phyloP scores from a whole-genome alignment of 1,140 invertebrate genomes.

The Diabrotica undecimpunctata region DNA sequence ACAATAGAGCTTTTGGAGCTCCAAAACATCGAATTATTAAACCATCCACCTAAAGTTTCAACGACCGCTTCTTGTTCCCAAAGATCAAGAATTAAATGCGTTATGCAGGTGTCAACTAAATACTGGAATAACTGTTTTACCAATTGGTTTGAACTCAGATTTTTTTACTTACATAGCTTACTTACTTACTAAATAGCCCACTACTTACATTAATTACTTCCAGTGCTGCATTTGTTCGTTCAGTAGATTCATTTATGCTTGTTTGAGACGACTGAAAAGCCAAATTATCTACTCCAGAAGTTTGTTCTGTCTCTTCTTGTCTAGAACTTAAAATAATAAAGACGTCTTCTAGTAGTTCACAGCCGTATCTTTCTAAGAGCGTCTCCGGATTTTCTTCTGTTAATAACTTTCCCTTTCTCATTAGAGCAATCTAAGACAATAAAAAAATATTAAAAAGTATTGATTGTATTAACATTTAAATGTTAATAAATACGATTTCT shows the following conservation, averaged over 20 bases:
- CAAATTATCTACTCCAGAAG: not conserved
- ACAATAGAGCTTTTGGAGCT: too few relatives aligned
- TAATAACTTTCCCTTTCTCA: conserved; percentile 79
- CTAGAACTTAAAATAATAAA: conserved; percentile 66
- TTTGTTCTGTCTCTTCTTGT: conserved; percentile 50
- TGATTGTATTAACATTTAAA: not conserved
- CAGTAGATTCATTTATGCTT: conserved; percentile 13
- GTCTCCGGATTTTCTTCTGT: conserved; percentile 77
- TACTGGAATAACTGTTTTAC: too few relatives aligned
- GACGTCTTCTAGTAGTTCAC: conserved; percentile 67
- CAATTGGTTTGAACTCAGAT: too few relatives aligned
- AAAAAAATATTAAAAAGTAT: not conserved
- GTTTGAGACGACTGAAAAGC: not conserved
- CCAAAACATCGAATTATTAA: too few relatives aligned
- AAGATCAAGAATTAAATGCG: too few relatives aligned
- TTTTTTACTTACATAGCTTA: too few relatives aligned
- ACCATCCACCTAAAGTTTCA: too few relatives aligned
- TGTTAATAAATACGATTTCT: not conserved
- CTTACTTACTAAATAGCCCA: too few relatives aligned
- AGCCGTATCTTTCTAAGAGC: conserved; percentile 60
- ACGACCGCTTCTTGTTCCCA: too few relatives aligned
- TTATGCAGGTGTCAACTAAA: too few relatives aligned
- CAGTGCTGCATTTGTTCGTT: too few relatives aligned
- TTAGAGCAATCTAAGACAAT: conserved; percentile 72
- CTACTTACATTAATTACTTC: too few relatives aligned